phyloP scores from a whole-genome alignment of 2,113 vertebrate species.

The Azemiops feae region DNA sequence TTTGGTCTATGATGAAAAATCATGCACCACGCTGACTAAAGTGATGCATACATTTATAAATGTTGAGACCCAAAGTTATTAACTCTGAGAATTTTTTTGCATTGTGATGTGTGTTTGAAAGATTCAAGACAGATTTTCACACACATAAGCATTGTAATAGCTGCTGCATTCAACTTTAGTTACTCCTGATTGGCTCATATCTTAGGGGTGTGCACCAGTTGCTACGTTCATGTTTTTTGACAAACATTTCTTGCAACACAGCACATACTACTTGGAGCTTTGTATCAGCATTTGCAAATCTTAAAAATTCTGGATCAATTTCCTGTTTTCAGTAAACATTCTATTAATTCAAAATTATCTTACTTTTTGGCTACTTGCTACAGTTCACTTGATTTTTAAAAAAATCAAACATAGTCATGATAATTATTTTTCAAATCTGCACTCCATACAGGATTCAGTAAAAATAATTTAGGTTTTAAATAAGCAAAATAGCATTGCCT shows the following conservation, averaged over 20 bases:
- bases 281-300: background rate
- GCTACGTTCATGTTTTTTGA: background rate
- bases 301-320: background rate
- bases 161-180: background rate
- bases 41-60: background rate
- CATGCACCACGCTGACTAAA: background rate
- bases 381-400: background rate
- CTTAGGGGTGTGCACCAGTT: background rate
- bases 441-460: background rate
- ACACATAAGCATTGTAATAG: background rate
- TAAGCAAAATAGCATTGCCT: background rate
- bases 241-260: background rate
- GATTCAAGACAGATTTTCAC: background rate
- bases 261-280: background rate
- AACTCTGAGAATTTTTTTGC: background rate
- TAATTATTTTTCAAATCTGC: background rate
- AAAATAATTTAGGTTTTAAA: background rate
- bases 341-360: background rate
- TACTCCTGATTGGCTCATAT: background rate
- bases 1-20: background rate
- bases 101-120: background rate
- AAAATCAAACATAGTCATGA: background rate
- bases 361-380: background rate
- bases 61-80: slow-evolving; percentile 12
- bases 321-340: background rate